Evolutionary conservation across 2,888 invertebrate species (phyloP).

Genomic region (Metallyticus violacea): DNA sequence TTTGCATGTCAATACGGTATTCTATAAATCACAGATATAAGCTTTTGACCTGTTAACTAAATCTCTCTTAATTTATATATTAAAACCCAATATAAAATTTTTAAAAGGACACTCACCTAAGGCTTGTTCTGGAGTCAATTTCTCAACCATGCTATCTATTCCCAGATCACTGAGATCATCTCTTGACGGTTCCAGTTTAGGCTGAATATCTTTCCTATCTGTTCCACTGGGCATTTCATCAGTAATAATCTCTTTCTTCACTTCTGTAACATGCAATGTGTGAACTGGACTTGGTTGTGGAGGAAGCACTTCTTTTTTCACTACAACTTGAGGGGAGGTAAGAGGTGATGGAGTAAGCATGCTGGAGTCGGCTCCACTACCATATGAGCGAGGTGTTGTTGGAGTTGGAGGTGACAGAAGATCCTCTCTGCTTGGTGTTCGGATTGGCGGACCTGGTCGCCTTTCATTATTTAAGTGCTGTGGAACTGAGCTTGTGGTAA

Average conservation of each 20-base stretch:
- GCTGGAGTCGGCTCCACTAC: slow-evolving; percentile 14
- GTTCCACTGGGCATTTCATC: slow-evolving; percentile 63
- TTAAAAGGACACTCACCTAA: slow-evolving; percentile 20
- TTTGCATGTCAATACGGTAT: too few relatives aligned
- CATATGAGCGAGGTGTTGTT: slow-evolving; percentile 19
- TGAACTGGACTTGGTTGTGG: slow-evolving; percentile 51
- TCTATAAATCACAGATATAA: too few relatives aligned
- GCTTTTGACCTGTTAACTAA: too few relatives aligned
- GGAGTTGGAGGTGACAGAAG: slow-evolving; percentile 28
- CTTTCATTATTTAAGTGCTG: background rate
- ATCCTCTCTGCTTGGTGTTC: slow-evolving; percentile 29
- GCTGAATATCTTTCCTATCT: slow-evolving; percentile 52
- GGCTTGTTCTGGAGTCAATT: background rate
- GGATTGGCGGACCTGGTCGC: background rate
- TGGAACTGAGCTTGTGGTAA: background rate
- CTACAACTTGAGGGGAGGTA: slow-evolving; percentile 42
- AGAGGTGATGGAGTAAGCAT: slow-evolving; percentile 24
- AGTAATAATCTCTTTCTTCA: slow-evolving; percentile 69
- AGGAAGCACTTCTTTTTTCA: slow-evolving; percentile 7
- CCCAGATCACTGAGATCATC: slow-evolving; percentile 6
- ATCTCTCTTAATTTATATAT: too few relatives aligned
- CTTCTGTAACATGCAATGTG: slow-evolving; percentile 49
- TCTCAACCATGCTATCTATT: background rate
- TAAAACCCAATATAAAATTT: too few relatives aligned
- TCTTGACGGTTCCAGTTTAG: slow-evolving; percentile 43